phyloP scores from a whole-genome alignment of 2,797 vertebrate species.

The Lithobates pipiens region DNA sequence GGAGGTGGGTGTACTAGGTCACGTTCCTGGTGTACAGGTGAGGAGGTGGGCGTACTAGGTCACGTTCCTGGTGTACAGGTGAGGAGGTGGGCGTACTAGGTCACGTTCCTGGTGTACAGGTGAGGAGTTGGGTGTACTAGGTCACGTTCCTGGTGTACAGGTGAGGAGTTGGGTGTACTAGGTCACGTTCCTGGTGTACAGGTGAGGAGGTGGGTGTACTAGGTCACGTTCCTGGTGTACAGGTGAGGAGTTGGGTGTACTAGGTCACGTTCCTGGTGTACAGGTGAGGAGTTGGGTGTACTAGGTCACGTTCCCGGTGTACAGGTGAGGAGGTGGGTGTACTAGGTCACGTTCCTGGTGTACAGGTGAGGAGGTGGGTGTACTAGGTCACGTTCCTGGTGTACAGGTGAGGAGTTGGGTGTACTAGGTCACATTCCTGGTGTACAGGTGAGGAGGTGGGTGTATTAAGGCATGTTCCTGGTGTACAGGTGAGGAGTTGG shows the following conservation, averaged over 20 bases:
- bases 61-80: not conserved
- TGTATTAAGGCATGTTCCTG: not conserved
- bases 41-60: not conserved
- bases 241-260: not conserved
- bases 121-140: too few species aligned
- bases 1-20: too few species aligned
- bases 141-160: too few species aligned
- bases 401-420: not conserved
- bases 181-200: not conserved
- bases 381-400: not conserved
- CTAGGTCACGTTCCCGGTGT: too few species aligned
- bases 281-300: not conserved
- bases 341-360: not conserved
- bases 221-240: not conserved
- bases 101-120: not conserved
- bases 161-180: not conserved
- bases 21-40: not conserved
- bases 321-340: not conserved
- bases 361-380: not conserved
- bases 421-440: too few species aligned
- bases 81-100: too few species aligned
- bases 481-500: not conserved
- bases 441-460: slow-evolving; percentile 77
- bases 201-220: too few species aligned
- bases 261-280: too few species aligned